Percentiles rank a stretch among this genome's conserved stretches.
Evolutionary conservation across 1,140 invertebrate genomes (phyloP).

Genomic region (Bemisia tabaci): DNA sequence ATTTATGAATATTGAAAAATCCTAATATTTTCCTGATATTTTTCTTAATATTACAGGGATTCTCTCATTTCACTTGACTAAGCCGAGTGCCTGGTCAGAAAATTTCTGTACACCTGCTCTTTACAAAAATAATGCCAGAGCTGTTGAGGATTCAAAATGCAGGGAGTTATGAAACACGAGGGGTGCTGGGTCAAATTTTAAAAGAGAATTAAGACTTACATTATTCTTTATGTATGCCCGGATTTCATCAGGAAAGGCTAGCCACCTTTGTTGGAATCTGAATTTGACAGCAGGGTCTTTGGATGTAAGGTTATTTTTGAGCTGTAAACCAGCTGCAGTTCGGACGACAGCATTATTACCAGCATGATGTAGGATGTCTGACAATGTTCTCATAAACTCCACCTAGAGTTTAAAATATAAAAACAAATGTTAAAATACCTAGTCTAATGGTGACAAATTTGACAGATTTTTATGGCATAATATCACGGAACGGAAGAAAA

Average conservation of each 20-base stretch:
- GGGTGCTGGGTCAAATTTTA: no score
- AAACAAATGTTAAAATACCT: no score
- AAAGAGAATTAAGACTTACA: slow-evolving; percentile 46
- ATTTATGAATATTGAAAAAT: no score
- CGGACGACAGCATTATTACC: slow-evolving; percentile 83
- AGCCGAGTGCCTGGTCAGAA: no score
- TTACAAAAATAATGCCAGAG: no score
- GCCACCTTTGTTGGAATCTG: slow-evolving; percentile 84
- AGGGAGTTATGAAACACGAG: no score
- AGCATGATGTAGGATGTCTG: slow-evolving; percentile 78
- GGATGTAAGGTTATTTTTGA: slow-evolving; percentile 96
- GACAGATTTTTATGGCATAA: neutral
- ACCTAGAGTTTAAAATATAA: slow-evolving; percentile 36
- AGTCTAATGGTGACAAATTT: neutral
- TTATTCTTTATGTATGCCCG: slow-evolving; percentile 87
- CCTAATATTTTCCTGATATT: no score
- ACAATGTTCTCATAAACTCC: slow-evolving; percentile 86
- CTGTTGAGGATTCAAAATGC: no score
- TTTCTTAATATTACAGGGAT: no score
- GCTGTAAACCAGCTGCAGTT: slow-evolving; percentile 94
- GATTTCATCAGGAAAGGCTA: slow-evolving; percentile 72
- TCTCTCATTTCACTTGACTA: no score
- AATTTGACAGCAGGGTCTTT: slow-evolving; percentile 74
- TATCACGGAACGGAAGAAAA: neutral
- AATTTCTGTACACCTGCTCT: no score